Evolutionary conservation across 2,888 invertebrate genomes (phyloP).

Genomic region (Xylota segnis): DNA sequence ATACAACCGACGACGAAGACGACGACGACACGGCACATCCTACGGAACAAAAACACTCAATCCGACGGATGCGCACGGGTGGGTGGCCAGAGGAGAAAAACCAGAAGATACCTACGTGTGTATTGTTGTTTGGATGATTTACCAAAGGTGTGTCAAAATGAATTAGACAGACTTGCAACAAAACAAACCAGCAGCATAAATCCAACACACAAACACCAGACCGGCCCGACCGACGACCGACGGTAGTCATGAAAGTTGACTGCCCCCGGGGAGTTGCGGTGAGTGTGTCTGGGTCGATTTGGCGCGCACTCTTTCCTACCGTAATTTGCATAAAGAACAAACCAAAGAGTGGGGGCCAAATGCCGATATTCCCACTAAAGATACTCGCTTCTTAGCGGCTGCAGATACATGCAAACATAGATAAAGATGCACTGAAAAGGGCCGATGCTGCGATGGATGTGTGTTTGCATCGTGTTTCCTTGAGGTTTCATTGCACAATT

Average conservation of each 20-base stretch:
- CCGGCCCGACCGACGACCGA: constrained; percentile 31
- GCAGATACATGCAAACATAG: not conserved
- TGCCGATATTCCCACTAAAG: constrained; percentile 7
- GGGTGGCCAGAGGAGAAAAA: constrained; percentile 10
- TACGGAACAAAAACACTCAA: constrained; percentile 26
- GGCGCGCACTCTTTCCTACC: constrained; percentile 42
- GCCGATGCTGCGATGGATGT: not conserved
- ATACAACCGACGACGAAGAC: too few species aligned
- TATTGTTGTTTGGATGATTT: constrained; percentile 71
- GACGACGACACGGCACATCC: constrained; percentile 19
- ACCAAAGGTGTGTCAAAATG: constrained; percentile 72
- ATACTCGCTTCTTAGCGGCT: constrained; percentile 3
- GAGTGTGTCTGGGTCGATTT: constrained; percentile 56
- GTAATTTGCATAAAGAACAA: constrained; percentile 46
- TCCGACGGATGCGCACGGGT: constrained; percentile 50
- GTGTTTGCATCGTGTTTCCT: not conserved
- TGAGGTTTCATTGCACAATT: constrained; percentile 18
- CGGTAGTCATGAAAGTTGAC: constrained; percentile 68
- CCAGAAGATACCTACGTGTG: constrained; percentile 30
- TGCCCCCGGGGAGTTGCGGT: constrained; percentile 63
- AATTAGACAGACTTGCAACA: constrained; percentile 66
- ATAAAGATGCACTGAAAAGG: not conserved
- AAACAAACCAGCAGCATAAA: constrained; percentile 41
- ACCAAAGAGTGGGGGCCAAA: constrained; percentile 9
- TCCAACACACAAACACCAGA: constrained; percentile 18